Conservation (phyloP, 2,113 vertebrate species). For the Nycticryphes semicollaris region DNA sequence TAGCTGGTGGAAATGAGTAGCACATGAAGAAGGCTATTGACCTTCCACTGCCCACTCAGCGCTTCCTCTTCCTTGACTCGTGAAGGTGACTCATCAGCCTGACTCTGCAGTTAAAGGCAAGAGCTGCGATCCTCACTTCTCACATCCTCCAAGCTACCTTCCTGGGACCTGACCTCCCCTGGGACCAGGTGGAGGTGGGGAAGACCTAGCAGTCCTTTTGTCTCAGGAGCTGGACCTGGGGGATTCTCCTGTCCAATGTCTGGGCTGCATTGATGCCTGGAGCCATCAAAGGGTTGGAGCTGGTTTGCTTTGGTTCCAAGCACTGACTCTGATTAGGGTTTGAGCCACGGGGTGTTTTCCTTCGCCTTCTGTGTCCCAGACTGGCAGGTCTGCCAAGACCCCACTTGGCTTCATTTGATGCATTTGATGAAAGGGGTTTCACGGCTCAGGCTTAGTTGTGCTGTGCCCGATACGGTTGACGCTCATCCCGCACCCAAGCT, state of each 20-base stretch:
- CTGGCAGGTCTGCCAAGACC: not conserved
- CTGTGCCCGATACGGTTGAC: not conserved
- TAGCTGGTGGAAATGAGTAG: not conserved
- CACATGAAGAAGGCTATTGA: not conserved
- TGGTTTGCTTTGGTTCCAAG: not conserved
- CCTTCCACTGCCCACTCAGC: not conserved
- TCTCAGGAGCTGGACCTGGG: not conserved
- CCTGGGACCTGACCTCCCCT: not conserved
- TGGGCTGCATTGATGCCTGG: not conserved
- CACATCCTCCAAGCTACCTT: not conserved
- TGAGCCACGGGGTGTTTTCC: not conserved
- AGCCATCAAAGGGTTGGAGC: not conserved
- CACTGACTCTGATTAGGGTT: not conserved
- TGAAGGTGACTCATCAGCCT: not conserved
- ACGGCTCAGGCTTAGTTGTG: not conserved
- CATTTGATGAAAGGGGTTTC: not conserved
- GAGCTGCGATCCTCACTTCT: not conserved
- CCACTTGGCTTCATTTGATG: not conserved
- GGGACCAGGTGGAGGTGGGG: not conserved
- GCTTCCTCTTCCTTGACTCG: not conserved
- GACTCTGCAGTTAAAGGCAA: not conserved
- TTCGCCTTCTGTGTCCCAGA: not conserved
- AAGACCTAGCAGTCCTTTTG: not conserved
- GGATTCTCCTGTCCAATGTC: not conserved
- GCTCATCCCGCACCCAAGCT: not conserved